A percentile compares a stretch with the other conserved stretches of the same genome.
Conservation (phyloP, 2,888 invertebrate species). For the Chrysina gloriosa region DNA sequence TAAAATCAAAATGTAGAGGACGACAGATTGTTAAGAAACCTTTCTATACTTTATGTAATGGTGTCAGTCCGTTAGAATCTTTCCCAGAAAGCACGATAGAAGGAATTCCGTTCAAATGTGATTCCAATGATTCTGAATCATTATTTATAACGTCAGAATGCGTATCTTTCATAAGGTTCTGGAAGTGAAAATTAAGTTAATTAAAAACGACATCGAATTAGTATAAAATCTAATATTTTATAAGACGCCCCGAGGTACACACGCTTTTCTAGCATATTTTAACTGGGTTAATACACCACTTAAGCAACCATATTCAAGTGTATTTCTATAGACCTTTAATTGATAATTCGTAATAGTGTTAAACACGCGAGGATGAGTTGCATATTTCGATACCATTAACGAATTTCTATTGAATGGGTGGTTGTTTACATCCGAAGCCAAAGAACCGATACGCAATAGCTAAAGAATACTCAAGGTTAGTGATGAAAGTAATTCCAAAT, state of each 20-base stretch:
- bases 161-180: constrained; percentile 86
- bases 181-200: constrained; percentile 52
- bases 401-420: not conserved
- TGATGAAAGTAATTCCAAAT: not conserved
- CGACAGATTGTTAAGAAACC: not conserved
- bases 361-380: constrained; percentile 1
- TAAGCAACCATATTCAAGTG: not conserved
- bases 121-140: constrained; percentile 77
- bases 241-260: no score
- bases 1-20: not conserved
- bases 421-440: constrained; percentile 6
- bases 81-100: constrained; percentile 77
- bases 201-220: no score
- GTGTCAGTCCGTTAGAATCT: constrained; percentile 84
- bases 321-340: not conserved
- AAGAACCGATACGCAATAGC: not conserved
- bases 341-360: not conserved
- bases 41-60: constrained; percentile 81
- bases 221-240: no score
- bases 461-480: not conserved
- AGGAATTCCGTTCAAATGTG: constrained; percentile 75
- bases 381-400: constrained; percentile 5
- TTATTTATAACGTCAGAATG: constrained; percentile 83
- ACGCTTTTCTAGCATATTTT: no score
- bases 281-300: not conserved